These are phyloP conservation scores for Campopleginae sp. DNA, from an alignment of 2,888 invertebrate species.

Conservation along the genomic window DNA sequence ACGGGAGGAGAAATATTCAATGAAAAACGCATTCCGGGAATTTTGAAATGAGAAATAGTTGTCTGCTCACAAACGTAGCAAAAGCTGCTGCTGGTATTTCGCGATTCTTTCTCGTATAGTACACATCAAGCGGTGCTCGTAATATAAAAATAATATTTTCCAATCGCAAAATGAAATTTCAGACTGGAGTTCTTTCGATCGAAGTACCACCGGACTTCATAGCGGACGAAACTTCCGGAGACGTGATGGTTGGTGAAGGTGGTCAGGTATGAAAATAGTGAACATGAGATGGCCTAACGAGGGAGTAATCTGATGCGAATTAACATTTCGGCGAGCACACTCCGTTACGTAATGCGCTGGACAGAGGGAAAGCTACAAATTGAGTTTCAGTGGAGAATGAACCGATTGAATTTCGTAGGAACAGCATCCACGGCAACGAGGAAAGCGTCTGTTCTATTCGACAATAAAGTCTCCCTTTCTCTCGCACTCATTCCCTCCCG, in stretches of 20 bases:
- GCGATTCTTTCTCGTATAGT: not conserved
- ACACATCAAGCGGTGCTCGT: not conserved
- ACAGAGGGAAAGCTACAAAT: constrained; percentile 24
- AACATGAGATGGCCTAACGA: not conserved
- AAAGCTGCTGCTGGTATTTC: not conserved
- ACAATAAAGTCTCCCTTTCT: constrained; percentile 20
- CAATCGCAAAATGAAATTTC: constrained; percentile 74
- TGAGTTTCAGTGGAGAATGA: constrained; percentile 12
- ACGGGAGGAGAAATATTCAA: not conserved
- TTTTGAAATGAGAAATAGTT: not conserved
- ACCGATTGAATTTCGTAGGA: constrained; percentile 34
- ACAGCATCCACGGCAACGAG: constrained; percentile 1
- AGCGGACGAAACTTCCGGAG: constrained; percentile 94
- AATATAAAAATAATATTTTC: not conserved
- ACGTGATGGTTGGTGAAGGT: constrained; percentile 94
- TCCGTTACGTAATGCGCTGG: not conserved
- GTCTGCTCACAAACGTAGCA: not conserved
- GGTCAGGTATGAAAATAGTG: constrained; percentile 83
- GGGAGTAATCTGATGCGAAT: not conserved
- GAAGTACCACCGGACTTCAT: constrained; percentile 97
- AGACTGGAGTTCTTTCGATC: constrained; percentile 94
- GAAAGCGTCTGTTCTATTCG: constrained; percentile 23
- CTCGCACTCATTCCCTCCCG: constrained; percentile 3
- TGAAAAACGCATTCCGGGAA: not conserved
- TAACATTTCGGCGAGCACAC: not conserved